Evolutionary conservation across 1,140 invertebrate species (phyloP), one percentile per base, ranked within the genome.

Genomic region (Mamestra configurata): DNA sequence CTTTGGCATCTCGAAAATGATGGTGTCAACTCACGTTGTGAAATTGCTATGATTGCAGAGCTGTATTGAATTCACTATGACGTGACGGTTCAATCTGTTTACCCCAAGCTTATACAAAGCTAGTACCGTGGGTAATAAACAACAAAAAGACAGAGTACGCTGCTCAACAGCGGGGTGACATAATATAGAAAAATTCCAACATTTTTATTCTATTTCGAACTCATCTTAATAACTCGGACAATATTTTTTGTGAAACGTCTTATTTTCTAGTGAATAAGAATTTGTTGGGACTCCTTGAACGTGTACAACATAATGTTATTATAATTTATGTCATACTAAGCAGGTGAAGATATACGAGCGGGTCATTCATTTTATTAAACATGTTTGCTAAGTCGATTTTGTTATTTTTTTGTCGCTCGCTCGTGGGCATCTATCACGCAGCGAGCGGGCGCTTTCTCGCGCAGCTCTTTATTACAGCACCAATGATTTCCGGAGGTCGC

Each of bases 261-360:
- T 93, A 93, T 92, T 92, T 93, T 87, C 89, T 90, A 90, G 87
- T 92, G 88, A 93, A 91, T 89, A 88, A 90, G 92, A 92, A 93
- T 93, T 93, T 92, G 92, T 92, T 92, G 87, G 88, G 89, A 92
- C 89, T 91, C 86, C 89, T 88, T 92, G 89, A 90, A 86, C 89
- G 87, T 92, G 92, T 93, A 93, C 90, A 92, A 93, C 91, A 94
- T 93, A 92, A 93, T 93, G 92, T 94, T 93, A 92, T 94, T 94
- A 94, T 93, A 93, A 94, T 94, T 94, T 94, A 94, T 94, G 93
- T 94, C 89, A 90, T 92, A 93, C 93, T 91, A 93, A 92, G 92
- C 93, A 94, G 93, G 93, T 94, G 93, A 93, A 93, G 92, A 93
- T 93, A 93, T 93, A 93, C 87, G 90, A 86, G 82, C 81, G 86